Base-by-base conservation (phyloP, 1,140 invertebrate species). In the Bombus superbus region DNA sequence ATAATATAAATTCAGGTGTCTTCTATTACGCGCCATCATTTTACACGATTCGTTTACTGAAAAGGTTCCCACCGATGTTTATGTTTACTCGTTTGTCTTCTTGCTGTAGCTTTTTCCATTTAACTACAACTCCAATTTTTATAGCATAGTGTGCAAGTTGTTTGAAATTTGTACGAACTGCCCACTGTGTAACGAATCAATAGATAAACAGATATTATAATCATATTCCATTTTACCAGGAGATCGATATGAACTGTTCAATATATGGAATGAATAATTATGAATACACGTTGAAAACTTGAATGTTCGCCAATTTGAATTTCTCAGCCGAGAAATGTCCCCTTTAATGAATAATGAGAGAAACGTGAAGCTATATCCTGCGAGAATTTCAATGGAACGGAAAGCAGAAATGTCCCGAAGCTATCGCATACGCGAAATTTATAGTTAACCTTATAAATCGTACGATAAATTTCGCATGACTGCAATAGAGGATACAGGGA, bases 351-450 rank as follows among this genome's bases (percentile, higher is more conserved):
- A 62, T 77, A 62, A 62, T 53, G 44, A n/a, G 72, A 77, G 53
- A 77, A 62, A 77, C 75, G 25, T 9, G 35, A 13, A 32, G 35
- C 22, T 35, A 35, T 35, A 40, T 57, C 15, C 25, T 28, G 5
- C 8, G 18, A 40, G 75, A 59, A 77, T 77, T 62, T 77, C 75
- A 77, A 77, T 77, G 28, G 53, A 62, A 77, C 75, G 35, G 75
- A 73, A 42, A 73, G 32, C 13, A 38, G 25, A 80, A 47, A 74
- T 53, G 44, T 42, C 32, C 42, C 4, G 72, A 25, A 10, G 15
- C 72, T 53, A 38, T 44, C 32, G 42, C 8, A 47, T 22, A 53
- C 3, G n/a, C 32, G 32, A 47, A 69, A 69, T 74, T 74, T 47
- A 74, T 53, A 28, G 40, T 74, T 74, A 47, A 47, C 18, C 72